phyloP scores from a whole-genome alignment of 2,797 vertebrate species.

The Xenopus petersii region DNA sequence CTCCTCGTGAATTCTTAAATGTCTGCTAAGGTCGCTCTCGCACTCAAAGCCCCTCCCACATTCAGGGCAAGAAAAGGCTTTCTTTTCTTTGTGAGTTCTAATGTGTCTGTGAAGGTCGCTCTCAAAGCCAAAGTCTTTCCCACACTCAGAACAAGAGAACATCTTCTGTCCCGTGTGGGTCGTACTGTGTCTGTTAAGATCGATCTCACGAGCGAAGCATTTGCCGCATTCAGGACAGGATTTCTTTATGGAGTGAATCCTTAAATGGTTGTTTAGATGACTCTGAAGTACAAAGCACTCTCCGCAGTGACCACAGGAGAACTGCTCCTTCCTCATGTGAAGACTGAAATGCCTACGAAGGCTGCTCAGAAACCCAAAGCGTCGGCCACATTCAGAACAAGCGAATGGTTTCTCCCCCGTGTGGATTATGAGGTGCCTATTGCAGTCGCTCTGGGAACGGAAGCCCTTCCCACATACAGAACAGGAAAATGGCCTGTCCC shows the following conservation, averaged over 20 bases:
- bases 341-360: neutral
- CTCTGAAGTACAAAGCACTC: constrained; percentile 2
- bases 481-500: constrained; percentile 9
- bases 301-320: constrained; percentile 1
- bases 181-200: no score
- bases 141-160: no score
- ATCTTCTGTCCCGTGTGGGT: no score
- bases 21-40: no score
- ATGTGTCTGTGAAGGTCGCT: no score
- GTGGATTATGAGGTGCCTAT: constrained; percentile 1
- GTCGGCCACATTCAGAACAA: constrained; percentile 1
- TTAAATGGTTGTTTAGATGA: neutral
- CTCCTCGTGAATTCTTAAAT: no score
- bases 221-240: neutral
- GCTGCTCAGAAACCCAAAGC: neutral
- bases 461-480: constrained; percentile 2
- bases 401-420: neutral
- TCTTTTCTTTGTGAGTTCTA: no score
- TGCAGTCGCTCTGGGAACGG: neutral
- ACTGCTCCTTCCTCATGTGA: neutral
- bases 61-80: no score
- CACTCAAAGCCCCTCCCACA: no score
- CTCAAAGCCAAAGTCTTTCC: no score
- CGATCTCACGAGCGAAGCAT: no score
- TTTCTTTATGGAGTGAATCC: neutral